phyloP scores from a whole-genome alignment of 2,113 vertebrate genomes.

The Sphaerodactylus townsendi region DNA sequence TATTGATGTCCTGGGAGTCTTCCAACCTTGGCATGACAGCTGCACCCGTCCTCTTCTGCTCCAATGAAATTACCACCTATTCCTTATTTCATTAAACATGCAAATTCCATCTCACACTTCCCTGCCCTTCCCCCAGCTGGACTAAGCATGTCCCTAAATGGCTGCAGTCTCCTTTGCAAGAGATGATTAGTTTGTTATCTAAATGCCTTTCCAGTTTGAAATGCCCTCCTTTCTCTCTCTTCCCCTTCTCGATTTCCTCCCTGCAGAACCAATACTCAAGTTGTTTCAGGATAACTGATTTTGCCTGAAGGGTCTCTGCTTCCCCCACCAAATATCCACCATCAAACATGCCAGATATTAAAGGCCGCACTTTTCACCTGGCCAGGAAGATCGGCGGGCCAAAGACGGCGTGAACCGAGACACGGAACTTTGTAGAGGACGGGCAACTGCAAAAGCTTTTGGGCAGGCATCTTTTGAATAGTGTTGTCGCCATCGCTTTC shows the following conservation, averaged over 20 bases:
- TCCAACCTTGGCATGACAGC: background rate
- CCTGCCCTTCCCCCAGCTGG: background rate
- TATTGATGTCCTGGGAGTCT: background rate
- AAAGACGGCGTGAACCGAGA: too few species aligned
- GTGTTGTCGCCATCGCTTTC: too few species aligned
- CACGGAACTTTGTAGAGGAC: too few species aligned
- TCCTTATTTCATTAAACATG: background rate
- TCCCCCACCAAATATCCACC: too few species aligned
- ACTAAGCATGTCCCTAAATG: slow-evolving; percentile 5
- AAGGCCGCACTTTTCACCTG: too few species aligned
- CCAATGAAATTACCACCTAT: background rate
- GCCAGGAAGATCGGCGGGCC: too few species aligned
- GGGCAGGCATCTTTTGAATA: too few species aligned
- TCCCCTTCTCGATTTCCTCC: background rate
- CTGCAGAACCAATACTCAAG: background rate
- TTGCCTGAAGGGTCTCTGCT: too few species aligned
- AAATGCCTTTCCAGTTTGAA: background rate
- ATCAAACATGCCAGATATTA: too few species aligned
- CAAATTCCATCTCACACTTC: background rate
- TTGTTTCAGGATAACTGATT: background rate
- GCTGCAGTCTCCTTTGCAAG: background rate
- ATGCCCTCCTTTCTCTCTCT: background rate
- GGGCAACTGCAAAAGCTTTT: too few species aligned
- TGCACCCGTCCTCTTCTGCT: background rate
- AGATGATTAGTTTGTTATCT: background rate